Evolutionary conservation across 2,888 invertebrate genomes (phyloP), one percentile per base, ranked within the genome.

Genomic region (Hypolimnas misippus): DNA sequence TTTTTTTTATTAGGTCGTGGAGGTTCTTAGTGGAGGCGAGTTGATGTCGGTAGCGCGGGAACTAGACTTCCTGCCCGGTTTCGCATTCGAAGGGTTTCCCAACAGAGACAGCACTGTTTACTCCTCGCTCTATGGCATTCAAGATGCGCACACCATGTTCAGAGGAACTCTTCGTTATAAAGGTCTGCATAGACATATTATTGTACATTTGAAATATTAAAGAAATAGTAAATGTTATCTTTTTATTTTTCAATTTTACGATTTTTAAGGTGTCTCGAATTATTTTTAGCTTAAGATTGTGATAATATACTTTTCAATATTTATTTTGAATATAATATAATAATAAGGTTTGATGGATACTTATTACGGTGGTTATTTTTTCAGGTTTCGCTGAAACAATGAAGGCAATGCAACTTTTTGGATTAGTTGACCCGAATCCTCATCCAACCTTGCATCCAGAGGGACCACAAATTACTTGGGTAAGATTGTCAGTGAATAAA

Each of bases 381-480:
- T 1, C 70, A 91, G 97, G 99, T 57, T 99, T 98, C 82, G 94
- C 97, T 0, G 96, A 98, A 73, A 96, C 97, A 3, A 96, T 98
- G 76, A 95, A 96, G 72, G 96, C 96, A 0, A 93, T 99, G 79
- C 97, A 98, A 78, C 93, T 96, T 55, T 91, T 99, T 60, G 99
- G 99, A 0, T 92, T 99, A 0, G 94, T 99, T 52, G 97, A 97
- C 81, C 94, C 96, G 0, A 96, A 96, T 73, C 95, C 96, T 1
- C 96, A 98, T 86, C 96, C 99, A 0, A 94, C 95, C 73, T 93
- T 99, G n/a, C 99, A 99, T 83, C 96, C 97, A 0, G 96, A 96
- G 78, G 99, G 99, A 46, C 99, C 99, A 0, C 97, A 97, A 67
- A 95, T 99, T 31, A 98, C 98, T 8, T 99, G 99, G 99, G 97